Evolutionary conservation across 2,888 invertebrate genomes (phyloP), one percentile per base, ranked within the genome.

Genomic region (Agelastica alni): DNA sequence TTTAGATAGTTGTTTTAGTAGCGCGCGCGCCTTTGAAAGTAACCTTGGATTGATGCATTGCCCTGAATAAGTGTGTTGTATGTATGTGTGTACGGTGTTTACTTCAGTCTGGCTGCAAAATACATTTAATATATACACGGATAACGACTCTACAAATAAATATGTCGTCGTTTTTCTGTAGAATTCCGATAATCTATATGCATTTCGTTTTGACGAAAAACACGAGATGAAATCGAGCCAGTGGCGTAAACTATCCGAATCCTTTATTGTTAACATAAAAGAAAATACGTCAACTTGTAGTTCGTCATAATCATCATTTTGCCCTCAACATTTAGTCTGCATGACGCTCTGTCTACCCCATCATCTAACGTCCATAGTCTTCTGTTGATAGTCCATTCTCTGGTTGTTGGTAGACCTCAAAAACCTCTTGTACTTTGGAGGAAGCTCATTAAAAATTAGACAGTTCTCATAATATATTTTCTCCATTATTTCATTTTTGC

Each of bases 31-130:
- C 59, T 62, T 65, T 61, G 58, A 60, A 65, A 58, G 56, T 72
- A 73, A 72, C 74, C 75, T 75, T 75, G 75, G 70, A 72, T 68
- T 72, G 72, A 75, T 75, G 74, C 75, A 74, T 74, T 75, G 75
- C 74, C 73, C 75, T 71, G 72, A 69, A 71, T 72, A 67, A 62
- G 20, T 37, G 10, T 39, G 34, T 34, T 14, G 10, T 18, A 10
- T 39, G 37, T 39, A 39, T 20, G 37, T 39, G 20, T 41, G 10
- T 44, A 46, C 61, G 68, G 69, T 73, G 72, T 73, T 73, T 72
- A 73, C 73, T 70, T 69, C 69, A 69, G 71, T 72, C 72, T 71
- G 72, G 69, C 71, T 71, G 70, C 71, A 69, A 70, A 71, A 72
- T 69, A 72, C 71, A 72, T 72, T 71, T 70, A 69, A 36, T 70